Evolutionary conservation across 2,113 vertebrate species (phyloP).

Genomic region (Siniperca knerii): DNA sequence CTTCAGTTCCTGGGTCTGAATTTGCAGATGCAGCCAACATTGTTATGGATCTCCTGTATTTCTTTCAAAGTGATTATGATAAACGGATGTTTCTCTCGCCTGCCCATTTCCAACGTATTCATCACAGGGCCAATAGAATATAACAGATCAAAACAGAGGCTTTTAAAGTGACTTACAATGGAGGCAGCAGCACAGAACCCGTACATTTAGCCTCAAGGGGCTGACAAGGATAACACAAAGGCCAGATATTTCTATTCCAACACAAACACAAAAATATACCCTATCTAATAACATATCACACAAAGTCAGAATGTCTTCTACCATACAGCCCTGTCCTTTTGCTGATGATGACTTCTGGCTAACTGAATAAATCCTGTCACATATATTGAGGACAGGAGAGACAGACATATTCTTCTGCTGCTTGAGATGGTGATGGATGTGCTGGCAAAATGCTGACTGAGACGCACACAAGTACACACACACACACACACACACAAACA

Average conservation of each 20-base stretch:
- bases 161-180: slow-evolving; percentile 28
- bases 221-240: slow-evolving; percentile 37
- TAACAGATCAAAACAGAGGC: slow-evolving; percentile 38
- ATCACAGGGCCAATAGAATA: slow-evolving; percentile 38
- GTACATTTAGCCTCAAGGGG: slow-evolving; percentile 16
- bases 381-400: slow-evolving; percentile 22
- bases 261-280: slow-evolving; percentile 16
- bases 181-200: slow-evolving; percentile 19
- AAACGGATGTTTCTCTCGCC: slow-evolving; percentile 48
- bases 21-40: slow-evolving; percentile 57
- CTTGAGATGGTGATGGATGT: slow-evolving; percentile 48
- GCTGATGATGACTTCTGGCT: slow-evolving; percentile 45
- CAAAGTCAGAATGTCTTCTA: slow-evolving; percentile 17
- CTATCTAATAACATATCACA: slow-evolving; percentile 4
- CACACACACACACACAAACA: slow-evolving; percentile 6
- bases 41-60: slow-evolving; percentile 44
- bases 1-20: slow-evolving; percentile 51
- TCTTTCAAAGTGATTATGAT: slow-evolving; percentile 63
- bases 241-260: slow-evolving; percentile 26
- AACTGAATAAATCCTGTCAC: slow-evolving; percentile 42
- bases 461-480: not conserved
- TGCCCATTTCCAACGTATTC: slow-evolving; percentile 42
- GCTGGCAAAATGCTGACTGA: slow-evolving; percentile 51
- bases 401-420: slow-evolving; percentile 46
- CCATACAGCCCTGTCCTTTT: slow-evolving; percentile 14